A percentile compares a stretch with the other conserved stretches of the same genome.
Conservation (phyloP, 2,113 vertebrate species). For the Riparia riparia region DNA sequence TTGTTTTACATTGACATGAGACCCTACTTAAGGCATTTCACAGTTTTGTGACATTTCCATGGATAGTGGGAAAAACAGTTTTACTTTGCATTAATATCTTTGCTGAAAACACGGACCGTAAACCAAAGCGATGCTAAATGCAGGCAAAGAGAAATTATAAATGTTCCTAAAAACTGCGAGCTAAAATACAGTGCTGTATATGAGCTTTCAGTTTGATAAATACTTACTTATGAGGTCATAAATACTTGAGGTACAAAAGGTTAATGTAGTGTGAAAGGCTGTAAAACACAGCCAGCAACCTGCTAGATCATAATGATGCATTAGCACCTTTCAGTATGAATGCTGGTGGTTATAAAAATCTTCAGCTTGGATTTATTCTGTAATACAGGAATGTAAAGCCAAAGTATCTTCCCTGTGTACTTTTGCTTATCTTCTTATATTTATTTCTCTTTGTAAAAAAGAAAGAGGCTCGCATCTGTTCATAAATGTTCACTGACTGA, state of each 20-base stretch:
- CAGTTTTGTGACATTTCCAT: background rate
- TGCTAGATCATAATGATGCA: constrained; percentile 84
- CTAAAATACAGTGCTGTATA: constrained; percentile 69
- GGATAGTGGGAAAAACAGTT: background rate
- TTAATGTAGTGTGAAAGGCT: constrained; percentile 87
- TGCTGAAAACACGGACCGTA: background rate
- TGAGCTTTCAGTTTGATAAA: constrained; percentile 84
- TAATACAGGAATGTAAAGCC: constrained; percentile 2
- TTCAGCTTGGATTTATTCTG: constrained; percentile 23
- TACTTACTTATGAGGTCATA: constrained; percentile 85
- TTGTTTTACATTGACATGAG: background rate
- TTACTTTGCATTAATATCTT: background rate
- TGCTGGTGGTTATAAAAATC: constrained; percentile 71
- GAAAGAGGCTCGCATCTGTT: background rate
- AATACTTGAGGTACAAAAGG: constrained; percentile 85
- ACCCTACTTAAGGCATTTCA: background rate
- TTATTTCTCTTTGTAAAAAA: background rate
- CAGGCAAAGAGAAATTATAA: constrained; percentile 65
- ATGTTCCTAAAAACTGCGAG: constrained; percentile 59
- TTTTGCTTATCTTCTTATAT: background rate
- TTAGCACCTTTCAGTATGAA: constrained; percentile 71
- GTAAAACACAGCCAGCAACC: constrained; percentile 80
- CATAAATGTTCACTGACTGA: constrained; percentile 51
- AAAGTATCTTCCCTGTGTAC: constrained; percentile 11
- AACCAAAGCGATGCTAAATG: constrained; percentile 61